phyloP scores from a whole-genome alignment of 2,888 invertebrate genomes.

The Xanthorhoe designata region DNA sequence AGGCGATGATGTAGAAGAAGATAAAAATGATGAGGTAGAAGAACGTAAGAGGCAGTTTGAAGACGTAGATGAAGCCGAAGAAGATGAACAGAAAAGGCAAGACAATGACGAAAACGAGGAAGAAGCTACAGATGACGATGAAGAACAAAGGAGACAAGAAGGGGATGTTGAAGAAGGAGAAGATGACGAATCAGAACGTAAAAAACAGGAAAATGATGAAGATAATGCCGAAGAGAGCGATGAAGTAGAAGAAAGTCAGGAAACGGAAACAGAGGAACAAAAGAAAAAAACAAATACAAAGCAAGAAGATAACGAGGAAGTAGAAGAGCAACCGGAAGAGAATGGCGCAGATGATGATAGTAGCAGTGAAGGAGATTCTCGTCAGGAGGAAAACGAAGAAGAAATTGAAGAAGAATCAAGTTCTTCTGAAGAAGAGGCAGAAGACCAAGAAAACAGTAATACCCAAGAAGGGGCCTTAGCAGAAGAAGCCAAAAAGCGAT shows the following conservation, averaged over 20 bases:
- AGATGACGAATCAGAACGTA: conserved; percentile 7
- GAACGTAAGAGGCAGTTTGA: conserved; percentile 18
- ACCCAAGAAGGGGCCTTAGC: too few species aligned
- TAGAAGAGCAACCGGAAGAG: conserved; percentile 5
- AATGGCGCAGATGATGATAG: conserved; percentile 22
- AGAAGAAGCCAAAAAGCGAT: conserved; percentile 8
- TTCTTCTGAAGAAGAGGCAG: background rate
- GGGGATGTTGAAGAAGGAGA: conserved; percentile 26
- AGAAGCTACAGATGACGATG: background rate
- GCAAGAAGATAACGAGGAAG: background rate
- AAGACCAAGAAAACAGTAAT: too few species aligned
- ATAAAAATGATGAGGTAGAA: too few species aligned
- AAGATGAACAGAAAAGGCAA: conserved; percentile 17
- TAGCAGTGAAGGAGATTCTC: conserved; percentile 4
- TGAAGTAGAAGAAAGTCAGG: conserved; percentile 19
- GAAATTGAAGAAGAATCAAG: conserved; percentile 18
- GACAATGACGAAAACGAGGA: conserved; percentile 16
- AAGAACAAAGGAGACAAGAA: background rate
- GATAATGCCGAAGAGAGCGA: conserved; percentile 7
- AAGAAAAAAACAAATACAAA: conserved; percentile 11
- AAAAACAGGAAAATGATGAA: background rate
- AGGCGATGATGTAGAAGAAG: conserved; percentile 17
- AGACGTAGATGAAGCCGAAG: conserved; percentile 25
- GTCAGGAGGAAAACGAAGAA: conserved; percentile 25
- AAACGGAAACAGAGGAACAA: conserved; percentile 21